A percentile compares a stretch with the other conserved stretches of the same genome.
phyloP scores from a whole-genome alignment of 2,113 vertebrate genomes.

The Myrmecophaga tridactyla region DNA sequence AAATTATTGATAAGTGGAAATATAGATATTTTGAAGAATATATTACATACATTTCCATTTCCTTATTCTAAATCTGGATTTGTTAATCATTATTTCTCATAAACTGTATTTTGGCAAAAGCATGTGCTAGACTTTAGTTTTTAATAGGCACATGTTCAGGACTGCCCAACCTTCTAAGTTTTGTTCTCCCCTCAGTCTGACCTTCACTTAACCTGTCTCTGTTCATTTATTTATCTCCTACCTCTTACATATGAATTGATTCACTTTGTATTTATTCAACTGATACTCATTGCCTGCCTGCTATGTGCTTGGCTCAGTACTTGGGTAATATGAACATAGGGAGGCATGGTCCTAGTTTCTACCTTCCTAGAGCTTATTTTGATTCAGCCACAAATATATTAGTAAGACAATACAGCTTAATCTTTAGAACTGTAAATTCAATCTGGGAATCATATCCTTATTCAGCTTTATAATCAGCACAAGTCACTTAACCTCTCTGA shows the following conservation, averaged over 20 bases:
- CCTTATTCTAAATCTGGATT: constrained; percentile 11
- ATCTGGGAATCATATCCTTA: not conserved
- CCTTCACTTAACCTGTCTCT: constrained; percentile 31
- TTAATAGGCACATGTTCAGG: not conserved
- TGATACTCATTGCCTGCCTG: not conserved
- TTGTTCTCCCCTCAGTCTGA: not conserved
- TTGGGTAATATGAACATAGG: not conserved
- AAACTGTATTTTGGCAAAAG: not conserved
- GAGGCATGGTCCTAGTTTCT: not conserved
- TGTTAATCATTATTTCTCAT: constrained; percentile 19
- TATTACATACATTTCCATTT: not conserved
- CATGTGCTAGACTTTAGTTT: not conserved
- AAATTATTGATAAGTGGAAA: not conserved
- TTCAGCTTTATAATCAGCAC: not conserved
- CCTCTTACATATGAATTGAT: not conserved
- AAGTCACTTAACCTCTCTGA: not conserved
- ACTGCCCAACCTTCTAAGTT: not conserved
- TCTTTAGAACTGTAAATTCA: not conserved
- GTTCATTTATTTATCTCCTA: not conserved
- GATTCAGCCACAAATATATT: not conserved
- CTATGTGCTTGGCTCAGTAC: not conserved
- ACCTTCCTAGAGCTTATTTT: not conserved
- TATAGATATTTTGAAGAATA: not conserved
- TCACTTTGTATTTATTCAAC: not conserved
- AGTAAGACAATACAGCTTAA: not conserved